A percentile compares a stretch with the other conserved stretches of the same genome.
Conservation (phyloP, 30 jellyfish, hydroid and myxozoan genomes). For the Hydra vulgaris region DNA sequence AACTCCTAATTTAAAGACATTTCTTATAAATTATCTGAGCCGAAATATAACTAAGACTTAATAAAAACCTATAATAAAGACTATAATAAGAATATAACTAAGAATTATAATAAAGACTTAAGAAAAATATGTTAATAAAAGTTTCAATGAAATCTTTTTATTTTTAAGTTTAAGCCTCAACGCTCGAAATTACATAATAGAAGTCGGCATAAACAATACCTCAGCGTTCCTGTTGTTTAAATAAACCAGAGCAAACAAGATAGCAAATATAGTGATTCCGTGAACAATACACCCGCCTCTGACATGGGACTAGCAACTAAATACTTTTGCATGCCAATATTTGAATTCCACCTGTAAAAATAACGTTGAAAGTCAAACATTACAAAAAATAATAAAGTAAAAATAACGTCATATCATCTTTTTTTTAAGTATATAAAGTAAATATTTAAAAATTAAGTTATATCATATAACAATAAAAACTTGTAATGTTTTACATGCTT, state of each 20-base stretch:
- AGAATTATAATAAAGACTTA: too few relatives aligned
- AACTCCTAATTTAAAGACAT: too few relatives aligned
- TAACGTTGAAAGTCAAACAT: too few relatives aligned
- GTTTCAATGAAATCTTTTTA: too few relatives aligned
- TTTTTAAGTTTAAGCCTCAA: too few relatives aligned
- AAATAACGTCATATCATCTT: not conserved
- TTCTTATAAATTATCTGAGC: too few relatives aligned
- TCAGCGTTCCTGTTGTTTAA: conserved; percentile 40
- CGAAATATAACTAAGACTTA: too few relatives aligned
- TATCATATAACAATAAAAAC: not conserved
- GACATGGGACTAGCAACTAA: conserved; percentile 54
- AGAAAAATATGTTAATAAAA: too few relatives aligned
- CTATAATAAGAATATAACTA: too few relatives aligned
- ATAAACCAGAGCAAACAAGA: conserved; percentile 40
- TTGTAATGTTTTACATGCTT: conserved; percentile 75
- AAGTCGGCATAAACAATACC: conserved; percentile 43
- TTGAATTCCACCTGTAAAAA: conserved; percentile 75
- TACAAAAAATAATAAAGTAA: not conserved
- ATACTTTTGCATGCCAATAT: conserved; percentile 72
- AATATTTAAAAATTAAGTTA: not conserved
- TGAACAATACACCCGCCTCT: conserved; percentile 52
- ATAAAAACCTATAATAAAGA: too few relatives aligned
- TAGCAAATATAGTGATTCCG: conserved; percentile 22
- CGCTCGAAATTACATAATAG: not conserved
- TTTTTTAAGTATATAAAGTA: not conserved